A percentile compares a stretch with the other conserved stretches of the same genome.
These are phyloP conservation scores for Ypsolopha sequella DNA, from an alignment of 2,888 invertebrate species.

Conservation along the genomic window DNA sequence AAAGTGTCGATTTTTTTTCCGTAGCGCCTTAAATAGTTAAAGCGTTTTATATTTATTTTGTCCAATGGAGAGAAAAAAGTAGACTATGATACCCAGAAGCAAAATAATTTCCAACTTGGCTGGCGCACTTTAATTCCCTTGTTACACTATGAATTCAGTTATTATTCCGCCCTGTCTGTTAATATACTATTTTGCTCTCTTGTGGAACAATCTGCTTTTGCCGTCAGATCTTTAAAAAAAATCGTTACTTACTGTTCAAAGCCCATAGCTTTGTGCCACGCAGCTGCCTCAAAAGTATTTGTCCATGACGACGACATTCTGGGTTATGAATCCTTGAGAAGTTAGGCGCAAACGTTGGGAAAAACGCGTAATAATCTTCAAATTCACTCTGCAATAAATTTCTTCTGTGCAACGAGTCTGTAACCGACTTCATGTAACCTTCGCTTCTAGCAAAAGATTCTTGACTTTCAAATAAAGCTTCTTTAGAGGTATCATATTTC, in stretches of 20 bases:
- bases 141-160: no score
- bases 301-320: slow-evolving; percentile 77
- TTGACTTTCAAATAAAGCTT: slow-evolving; percentile 20
- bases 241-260: slow-evolving; percentile 74
- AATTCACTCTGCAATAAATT: slow-evolving; percentile 67
- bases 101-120: no score
- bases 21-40: no score
- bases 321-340: slow-evolving; percentile 73
- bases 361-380: slow-evolving; percentile 73
- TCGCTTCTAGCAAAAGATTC: slow-evolving; percentile 19
- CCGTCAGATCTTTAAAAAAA: slow-evolving; percentile 6
- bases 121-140: no score
- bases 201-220: no score
- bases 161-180: no score
- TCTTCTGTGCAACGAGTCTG: slow-evolving; percentile 46
- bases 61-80: no score
- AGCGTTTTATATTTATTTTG: no score
- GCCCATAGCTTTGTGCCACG: slow-evolving; percentile 79
- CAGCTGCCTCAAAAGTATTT: slow-evolving; percentile 76
- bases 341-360: slow-evolving; percentile 78
- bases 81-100: no score
- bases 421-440: slow-evolving; percentile 40
- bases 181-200: no score
- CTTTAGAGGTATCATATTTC: slow-evolving; percentile 19
- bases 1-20: no score